Evolutionary conservation across 2,113 vertebrate species (phyloP), one percentile per base, ranked within the genome.

Genomic region (Echinops telfairi): DNA sequence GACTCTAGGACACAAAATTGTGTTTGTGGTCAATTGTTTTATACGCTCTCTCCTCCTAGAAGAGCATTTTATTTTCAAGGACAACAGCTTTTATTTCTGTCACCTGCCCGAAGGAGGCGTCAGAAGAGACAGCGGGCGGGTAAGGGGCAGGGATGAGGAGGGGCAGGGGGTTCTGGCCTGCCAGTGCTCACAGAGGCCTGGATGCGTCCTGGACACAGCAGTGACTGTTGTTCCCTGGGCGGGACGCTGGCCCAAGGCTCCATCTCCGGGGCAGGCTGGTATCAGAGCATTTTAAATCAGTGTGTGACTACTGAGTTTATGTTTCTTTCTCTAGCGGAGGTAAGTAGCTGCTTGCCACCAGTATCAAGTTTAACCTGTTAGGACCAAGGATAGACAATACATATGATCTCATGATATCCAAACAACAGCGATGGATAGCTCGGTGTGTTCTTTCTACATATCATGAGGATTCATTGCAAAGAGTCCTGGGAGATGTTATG

Each of bases 11-110:
- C 33, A 53, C 47, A 53, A 53, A 29, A 11, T 66, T 19, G 2
- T 19, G 2, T 9, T 6, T 31, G 16, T 4, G 6, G 2, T 10
- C 31, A 33, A n/a, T 36, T 31, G 6, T 68, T 85, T 92, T 84
- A 14, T 66, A 16, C 83, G 75, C 79, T 29, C 0, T 79, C 8
- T 76, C 2, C 6, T 73, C 25, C 64, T 43, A 53, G 40, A 40
- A 53, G 53, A 79, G 2, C 86, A n/a, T n/a, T n/a, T n/a, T n/a
- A n/a, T n/a, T 7, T 40, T 95, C 93, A 92, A 15, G 31, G 78
- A 75, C 29, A 31, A 81, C 53, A 94, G 93, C 92, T 40, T 95
- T 97, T 96, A 97, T 96, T 96, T 75, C 88, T 33, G 95, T 76
- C 53, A 23, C 57, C 36, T 27, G 43, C 79, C 92, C 79, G 27